phyloP scores from a whole-genome alignment of 2,797 vertebrate species.

The Meda fulgida region DNA sequence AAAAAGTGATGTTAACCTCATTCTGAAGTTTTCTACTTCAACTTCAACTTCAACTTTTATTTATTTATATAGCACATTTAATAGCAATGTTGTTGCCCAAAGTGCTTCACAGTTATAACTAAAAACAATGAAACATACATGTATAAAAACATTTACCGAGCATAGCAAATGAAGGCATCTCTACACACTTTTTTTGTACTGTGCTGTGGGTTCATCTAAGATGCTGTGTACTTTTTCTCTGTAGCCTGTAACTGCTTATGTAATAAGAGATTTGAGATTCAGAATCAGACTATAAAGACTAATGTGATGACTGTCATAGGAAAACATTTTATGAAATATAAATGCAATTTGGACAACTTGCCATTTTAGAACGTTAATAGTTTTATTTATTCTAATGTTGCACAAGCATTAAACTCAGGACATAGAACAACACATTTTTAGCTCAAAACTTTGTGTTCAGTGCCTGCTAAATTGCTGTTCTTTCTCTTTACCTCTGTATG shows the following conservation, averaged over 20 bases:
- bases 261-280: conserved; percentile 15
- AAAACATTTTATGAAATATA: conserved; percentile 2
- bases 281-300: neutral
- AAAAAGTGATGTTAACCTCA: neutral
- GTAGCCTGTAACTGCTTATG: conserved; percentile 8
- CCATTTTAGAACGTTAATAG: neutral
- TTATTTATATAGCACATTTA: no score
- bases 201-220: neutral
- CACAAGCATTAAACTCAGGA: neutral
- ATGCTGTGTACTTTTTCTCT: conserved; percentile 1
- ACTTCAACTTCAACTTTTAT: no score
- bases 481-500: conserved; percentile 4
- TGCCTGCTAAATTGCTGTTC: conserved; percentile 7
- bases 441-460: conserved; percentile 6
- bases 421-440: neutral
- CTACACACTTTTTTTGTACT: neutral
- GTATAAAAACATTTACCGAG: no score
- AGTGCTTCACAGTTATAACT: no score
- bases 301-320: conserved; percentile 1
- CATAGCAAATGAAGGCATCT: no score
- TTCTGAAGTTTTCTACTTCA: neutral
- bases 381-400: conserved; percentile 1
- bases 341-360: conserved; percentile 29
- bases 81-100: no score
- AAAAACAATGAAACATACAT: no score